Conservation (phyloP, 1,140 invertebrate species). For the Aphidius gifuensis region DNA sequence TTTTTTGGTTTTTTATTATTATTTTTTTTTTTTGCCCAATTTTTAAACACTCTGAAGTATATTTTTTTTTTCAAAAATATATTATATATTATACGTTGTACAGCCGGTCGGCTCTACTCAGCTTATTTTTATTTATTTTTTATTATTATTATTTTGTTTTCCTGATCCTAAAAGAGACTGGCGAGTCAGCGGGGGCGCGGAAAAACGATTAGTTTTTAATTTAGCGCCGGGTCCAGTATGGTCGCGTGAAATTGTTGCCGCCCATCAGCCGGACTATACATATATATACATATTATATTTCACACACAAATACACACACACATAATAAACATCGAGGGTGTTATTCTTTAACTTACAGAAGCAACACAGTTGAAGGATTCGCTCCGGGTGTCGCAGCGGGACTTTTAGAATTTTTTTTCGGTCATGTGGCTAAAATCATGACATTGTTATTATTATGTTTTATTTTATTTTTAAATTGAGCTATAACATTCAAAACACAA, state of each 20-base stretch:
- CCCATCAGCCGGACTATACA: constrained; percentile 7
- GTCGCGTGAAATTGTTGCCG: constrained; percentile 44
- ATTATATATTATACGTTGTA: too few species aligned
- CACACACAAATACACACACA: neutral
- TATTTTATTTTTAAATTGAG: constrained; percentile 17
- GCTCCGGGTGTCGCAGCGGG: constrained; percentile 12
- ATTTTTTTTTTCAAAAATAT: neutral
- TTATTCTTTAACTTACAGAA: too few species aligned
- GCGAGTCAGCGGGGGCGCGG: constrained; percentile 29
- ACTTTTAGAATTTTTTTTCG: constrained; percentile 3
- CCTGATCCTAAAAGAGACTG: constrained; percentile 14
- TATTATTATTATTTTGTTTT: constrained; percentile 22
- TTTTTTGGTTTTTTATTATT: neutral
- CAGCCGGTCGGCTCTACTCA: too few species aligned
- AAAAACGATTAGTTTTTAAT: constrained; percentile 50
- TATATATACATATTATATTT: neutral
- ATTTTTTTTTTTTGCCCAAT: constrained; percentile 6
- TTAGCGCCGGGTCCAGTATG: constrained; percentile 32
- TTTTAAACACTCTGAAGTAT: constrained; percentile 1
- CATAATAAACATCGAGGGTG: too few species aligned
- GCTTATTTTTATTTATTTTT: neutral
- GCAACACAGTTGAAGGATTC: neutral
- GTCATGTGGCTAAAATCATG: too few species aligned
- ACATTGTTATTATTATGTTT: constrained; percentile 10
- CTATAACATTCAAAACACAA: neutral